Evolutionary conservation across 2,888 invertebrate species (phyloP).

Genomic region (Lepeophtheirus nordmannii): DNA sequence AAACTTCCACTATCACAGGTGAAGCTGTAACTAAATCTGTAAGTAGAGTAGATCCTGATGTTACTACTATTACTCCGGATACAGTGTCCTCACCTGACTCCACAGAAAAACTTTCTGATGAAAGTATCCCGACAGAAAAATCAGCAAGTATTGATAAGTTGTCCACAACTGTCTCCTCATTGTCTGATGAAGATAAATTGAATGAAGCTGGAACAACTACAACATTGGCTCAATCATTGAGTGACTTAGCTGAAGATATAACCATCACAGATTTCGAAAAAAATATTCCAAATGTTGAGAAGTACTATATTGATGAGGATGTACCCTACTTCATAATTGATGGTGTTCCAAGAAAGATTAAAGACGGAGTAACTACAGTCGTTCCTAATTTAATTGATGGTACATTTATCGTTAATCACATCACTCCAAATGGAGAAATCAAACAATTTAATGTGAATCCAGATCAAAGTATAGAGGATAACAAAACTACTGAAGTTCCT

Average conservation of each 20-base stretch:
- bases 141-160: no score
- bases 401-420: neutral
- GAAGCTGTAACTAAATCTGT: no score
- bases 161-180: no score
- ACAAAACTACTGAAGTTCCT: no score
- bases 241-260: neutral
- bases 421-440: slow-evolving; percentile 4
- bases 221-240: neutral
- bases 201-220: no score
- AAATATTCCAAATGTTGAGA: neutral
- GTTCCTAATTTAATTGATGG: slow-evolving; percentile 1
- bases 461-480: neutral
- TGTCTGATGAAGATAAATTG: no score
- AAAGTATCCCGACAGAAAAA: no score
- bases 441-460: neutral
- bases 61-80: no score
- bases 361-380: neutral
- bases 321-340: neutral
- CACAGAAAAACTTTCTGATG: no score
- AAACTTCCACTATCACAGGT: no score
- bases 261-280: neutral
- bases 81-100: no score
- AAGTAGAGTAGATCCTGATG: no score
- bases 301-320: neutral
- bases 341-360: neutral